These are phyloP conservation scores for Etheostoma cragini DNA, from an alignment of 2,113 vertebrate species.

Conservation along the genomic window DNA sequence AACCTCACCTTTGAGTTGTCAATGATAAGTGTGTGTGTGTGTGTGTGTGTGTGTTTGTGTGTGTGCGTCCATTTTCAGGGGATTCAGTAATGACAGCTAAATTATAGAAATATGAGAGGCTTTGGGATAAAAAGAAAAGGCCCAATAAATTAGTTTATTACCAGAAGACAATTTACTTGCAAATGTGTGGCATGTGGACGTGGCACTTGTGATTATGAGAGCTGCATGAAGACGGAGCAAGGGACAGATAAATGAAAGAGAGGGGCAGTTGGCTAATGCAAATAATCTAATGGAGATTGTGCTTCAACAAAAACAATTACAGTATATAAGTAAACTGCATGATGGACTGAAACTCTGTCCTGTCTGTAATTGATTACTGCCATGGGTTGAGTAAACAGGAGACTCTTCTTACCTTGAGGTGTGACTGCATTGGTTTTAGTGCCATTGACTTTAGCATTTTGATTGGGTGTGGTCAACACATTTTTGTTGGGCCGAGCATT, in stretches of 20 bases:
- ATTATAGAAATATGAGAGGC: constrained; percentile 73
- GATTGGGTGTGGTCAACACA: constrained; percentile 77
- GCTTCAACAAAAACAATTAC: constrained; percentile 63
- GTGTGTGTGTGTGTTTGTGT: constrained; percentile 39
- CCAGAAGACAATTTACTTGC: constrained; percentile 82
- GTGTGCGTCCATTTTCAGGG: constrained; percentile 55
- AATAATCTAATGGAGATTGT: constrained; percentile 64
- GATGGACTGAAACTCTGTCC: constrained; percentile 1
- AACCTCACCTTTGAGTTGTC: constrained; percentile 72
- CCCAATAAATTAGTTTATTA: constrained; percentile 76
- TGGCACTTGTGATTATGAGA: constrained; percentile 78
- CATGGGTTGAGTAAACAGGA: neutral
- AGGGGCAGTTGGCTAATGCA: constrained; percentile 61
- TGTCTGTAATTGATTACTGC: neutral
- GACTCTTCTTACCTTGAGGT: constrained; percentile 74
- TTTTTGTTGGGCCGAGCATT: constrained; percentile 74
- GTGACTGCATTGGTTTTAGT: constrained; percentile 40
- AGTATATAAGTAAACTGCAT: constrained; percentile 39
- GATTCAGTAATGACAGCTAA: constrained; percentile 66
- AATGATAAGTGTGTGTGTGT: constrained; percentile 54
- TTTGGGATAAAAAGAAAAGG: constrained; percentile 59
- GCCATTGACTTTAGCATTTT: constrained; percentile 26
- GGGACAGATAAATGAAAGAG: constrained; percentile 53
- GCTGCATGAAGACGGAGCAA: constrained; percentile 32
- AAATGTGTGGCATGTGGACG: constrained; percentile 78